Percentiles rank a stretch among this genome's conserved stretches.
Conservation (phyloP, 2,797 vertebrate species). For the Myoxocephalus aenaeus region DNA sequence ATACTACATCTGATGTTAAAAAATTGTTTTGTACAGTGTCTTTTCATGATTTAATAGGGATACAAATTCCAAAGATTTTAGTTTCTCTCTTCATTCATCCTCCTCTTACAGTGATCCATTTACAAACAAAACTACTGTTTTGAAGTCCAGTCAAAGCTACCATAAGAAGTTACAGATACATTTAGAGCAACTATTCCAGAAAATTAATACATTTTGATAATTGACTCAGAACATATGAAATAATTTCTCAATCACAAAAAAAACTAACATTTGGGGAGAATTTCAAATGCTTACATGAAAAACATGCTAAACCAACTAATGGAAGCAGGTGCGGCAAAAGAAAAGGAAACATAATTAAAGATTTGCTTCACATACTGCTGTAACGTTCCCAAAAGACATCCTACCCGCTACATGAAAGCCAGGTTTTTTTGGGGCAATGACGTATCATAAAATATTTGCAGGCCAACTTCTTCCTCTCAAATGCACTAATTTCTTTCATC, state of each 20-base stretch:
- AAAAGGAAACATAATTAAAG: slow-evolving; percentile 6
- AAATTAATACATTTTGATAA: neutral
- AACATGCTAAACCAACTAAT: neutral
- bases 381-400: slow-evolving; percentile 5
- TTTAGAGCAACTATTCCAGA: neutral
- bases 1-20: neutral
- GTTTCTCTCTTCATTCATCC: neutral
- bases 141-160: neutral
- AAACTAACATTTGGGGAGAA: neutral
- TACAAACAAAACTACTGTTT: neutral
- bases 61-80: neutral
- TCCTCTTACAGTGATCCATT: no score
- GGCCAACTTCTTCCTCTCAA: neutral
- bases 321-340: slow-evolving; percentile 4
- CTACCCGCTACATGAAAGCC: neutral
- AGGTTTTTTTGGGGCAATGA: neutral
- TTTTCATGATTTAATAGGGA: neutral
- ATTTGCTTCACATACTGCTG: slow-evolving; percentile 10
- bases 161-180: neutral
- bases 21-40: neutral
- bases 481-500: slow-evolving; percentile 13
- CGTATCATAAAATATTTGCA: neutral
- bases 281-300: neutral
- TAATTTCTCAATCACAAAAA: neutral
- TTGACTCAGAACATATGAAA: neutral